A percentile compares a stretch with the other conserved stretches of the same genome.
phyloP scores from a whole-genome alignment of 2,797 vertebrate genomes.

The Lutjanus argentimaculatus region DNA sequence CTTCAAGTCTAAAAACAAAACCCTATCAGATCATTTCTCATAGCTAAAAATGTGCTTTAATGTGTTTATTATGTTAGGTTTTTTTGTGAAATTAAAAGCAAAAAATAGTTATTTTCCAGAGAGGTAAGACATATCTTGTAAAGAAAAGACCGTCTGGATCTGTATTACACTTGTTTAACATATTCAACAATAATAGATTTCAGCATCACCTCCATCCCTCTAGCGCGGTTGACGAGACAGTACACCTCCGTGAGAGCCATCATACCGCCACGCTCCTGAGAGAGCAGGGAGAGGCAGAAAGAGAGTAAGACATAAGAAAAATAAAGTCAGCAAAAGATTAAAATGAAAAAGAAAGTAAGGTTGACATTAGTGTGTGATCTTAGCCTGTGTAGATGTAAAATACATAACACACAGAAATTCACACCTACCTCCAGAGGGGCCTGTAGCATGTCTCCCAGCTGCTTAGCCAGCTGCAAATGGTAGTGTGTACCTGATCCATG shows the following conservation, averaged over 20 bases:
- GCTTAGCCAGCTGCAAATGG: slow-evolving; percentile 96
- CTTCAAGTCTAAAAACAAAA: too few relatives aligned
- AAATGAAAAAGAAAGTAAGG: background rate
- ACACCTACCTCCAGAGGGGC: slow-evolving; percentile 91
- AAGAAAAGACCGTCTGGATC: too few relatives aligned
- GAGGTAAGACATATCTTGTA: too few relatives aligned
- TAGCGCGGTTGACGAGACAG: slow-evolving; percentile 96
- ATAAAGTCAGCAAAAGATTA: background rate
- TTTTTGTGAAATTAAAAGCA: too few relatives aligned
- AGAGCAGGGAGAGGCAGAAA: background rate
- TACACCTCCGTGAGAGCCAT: slow-evolving; percentile 99
- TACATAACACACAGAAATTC: background rate
- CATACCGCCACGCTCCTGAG: slow-evolving; percentile 96
- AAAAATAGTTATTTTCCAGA: too few relatives aligned
- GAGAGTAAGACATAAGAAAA: background rate
- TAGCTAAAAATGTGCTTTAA: too few relatives aligned
- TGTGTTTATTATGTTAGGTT: too few relatives aligned
- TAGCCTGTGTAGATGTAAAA: background rate
- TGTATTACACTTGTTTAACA: too few relatives aligned
- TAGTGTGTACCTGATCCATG: slow-evolving; percentile 97
- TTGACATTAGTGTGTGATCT: background rate
- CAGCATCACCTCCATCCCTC: slow-evolving; percentile 94
- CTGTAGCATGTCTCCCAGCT: slow-evolving; percentile 94
- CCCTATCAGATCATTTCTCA: too few relatives aligned
- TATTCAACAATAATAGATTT: too few relatives aligned